A percentile compares a stretch with the other conserved stretches of the same genome.
Conservation (phyloP, 1,140 invertebrate species). For the Drosophila sechellia region DNA sequence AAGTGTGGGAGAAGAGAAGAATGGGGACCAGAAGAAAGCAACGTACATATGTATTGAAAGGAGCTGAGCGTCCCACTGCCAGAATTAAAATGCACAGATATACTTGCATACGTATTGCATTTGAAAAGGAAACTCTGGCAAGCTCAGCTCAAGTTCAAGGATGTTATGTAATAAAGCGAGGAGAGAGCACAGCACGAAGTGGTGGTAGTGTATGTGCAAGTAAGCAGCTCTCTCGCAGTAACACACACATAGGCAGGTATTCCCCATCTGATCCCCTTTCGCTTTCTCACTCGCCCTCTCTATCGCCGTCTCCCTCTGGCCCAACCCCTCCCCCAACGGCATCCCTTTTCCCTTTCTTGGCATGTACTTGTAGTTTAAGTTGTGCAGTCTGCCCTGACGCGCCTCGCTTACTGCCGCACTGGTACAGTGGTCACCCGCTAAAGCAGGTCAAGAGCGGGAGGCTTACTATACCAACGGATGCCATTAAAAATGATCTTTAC, state of each 20-base stretch:
- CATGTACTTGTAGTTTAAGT: conserved; percentile 53
- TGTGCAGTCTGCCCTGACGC: conserved; percentile 74
- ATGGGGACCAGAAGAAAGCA: conserved; percentile 14
- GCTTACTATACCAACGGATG: background rate
- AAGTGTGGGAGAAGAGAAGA: conserved; percentile 17
- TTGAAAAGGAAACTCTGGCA: conserved; percentile 50
- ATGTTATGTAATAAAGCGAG: conserved; percentile 80
- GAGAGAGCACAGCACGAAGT: conserved; percentile 14
- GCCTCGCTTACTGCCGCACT: conserved; percentile 52
- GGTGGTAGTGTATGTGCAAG: conserved; percentile 20
- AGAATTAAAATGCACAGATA: background rate
- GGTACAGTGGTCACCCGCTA: conserved; percentile 12
- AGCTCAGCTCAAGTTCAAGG: conserved; percentile 82
- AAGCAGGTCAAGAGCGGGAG: background rate
- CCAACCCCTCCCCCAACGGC: background rate
- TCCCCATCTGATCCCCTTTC: conserved; percentile 51
- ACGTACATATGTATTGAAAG: conserved; percentile 11
- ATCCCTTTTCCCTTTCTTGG: conserved; percentile 7
- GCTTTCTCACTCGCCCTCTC: conserved; percentile 23
- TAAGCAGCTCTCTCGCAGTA: conserved; percentile 17
- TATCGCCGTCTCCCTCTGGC: background rate
- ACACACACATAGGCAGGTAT: conserved; percentile 5
- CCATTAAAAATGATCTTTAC: too few species aligned
- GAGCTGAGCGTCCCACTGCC: conserved; percentile 21
- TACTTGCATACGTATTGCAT: background rate